A percentile compares a stretch with the other conserved stretches of the same genome.
Conservation (phyloP, 1,140 invertebrate species). For the Copidosoma floridanum region DNA sequence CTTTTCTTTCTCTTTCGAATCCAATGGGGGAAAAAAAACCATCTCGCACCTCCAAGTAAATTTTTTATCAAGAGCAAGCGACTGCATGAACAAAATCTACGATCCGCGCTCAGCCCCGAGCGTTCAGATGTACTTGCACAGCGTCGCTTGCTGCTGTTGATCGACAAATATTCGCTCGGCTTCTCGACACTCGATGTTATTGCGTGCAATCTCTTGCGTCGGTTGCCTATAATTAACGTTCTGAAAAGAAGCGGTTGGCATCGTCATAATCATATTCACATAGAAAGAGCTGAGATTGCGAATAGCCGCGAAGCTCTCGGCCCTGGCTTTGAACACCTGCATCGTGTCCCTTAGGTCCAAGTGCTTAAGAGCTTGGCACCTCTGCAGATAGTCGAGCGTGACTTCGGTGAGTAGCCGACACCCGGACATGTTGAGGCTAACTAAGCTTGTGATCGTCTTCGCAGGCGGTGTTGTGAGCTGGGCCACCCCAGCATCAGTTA, state of each 20-base stretch:
- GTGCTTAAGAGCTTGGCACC: slow-evolving; percentile 64
- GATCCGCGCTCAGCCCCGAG: too few species aligned
- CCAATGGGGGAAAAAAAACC: background rate
- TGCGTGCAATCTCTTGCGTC: too few species aligned
- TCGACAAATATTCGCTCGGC: too few species aligned
- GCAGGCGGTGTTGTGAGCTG: slow-evolving; percentile 70
- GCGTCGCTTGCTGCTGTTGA: too few species aligned
- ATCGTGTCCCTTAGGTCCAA: slow-evolving; percentile 66
- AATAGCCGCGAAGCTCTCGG: background rate
- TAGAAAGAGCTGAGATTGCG: too few species aligned
- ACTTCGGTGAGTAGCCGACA: slow-evolving; percentile 80
- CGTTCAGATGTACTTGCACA: slow-evolving; percentile 11
- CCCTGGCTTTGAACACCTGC: slow-evolving; percentile 69
- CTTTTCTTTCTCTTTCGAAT: too few species aligned
- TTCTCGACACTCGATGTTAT: too few species aligned
- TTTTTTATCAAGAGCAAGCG: too few species aligned
- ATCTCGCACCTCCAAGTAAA: slow-evolving; percentile 2
- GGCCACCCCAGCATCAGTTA: slow-evolving; percentile 86
- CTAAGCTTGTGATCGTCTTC: slow-evolving; percentile 60
- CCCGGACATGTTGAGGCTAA: slow-evolving; percentile 73
- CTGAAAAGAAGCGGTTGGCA: too few species aligned
- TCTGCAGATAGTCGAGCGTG: slow-evolving; percentile 73
- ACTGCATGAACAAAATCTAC: slow-evolving; percentile 9
- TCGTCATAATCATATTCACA: too few species aligned
- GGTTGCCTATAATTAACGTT: too few species aligned